A percentile compares a stretch with the other conserved stretches of the same genome.
These are phyloP conservation scores for Drosophila athabasca DNA, from an alignment of 1,140 invertebrate species.

Conservation along the genomic window DNA sequence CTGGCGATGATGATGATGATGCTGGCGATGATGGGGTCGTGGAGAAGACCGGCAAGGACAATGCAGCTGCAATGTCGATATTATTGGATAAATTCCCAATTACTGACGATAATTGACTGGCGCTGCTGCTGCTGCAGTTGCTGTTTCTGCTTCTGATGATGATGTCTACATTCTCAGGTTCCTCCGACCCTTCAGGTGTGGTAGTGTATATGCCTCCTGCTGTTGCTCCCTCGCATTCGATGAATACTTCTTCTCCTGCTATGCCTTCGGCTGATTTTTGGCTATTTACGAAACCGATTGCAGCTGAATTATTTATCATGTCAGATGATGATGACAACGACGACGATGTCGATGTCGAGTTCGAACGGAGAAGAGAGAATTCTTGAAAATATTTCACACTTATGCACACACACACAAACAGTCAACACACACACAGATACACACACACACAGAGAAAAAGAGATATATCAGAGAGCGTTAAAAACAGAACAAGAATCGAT, in stretches of 20 bases:
- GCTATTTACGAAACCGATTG: constrained; percentile 78
- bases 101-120: constrained; percentile 82
- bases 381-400: constrained; percentile 81
- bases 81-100: constrained; percentile 84
- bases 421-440: constrained; percentile 30
- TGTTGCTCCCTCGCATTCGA: constrained; percentile 10
- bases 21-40: constrained; percentile 16
- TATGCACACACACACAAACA: constrained; percentile 58
- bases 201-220: constrained; percentile 10
- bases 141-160: constrained; percentile 18
- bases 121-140: constrained; percentile 27
- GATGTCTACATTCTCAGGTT: constrained; percentile 35
- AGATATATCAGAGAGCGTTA: constrained; percentile 35
- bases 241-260: constrained; percentile 1
- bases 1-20: constrained; percentile 10
- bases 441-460: constrained; percentile 34
- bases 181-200: neutral
- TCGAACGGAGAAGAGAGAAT: constrained; percentile 72
- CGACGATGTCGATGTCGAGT: constrained; percentile 26
- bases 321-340: constrained; percentile 49
- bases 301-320: constrained; percentile 83
- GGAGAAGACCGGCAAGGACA: constrained; percentile 49
- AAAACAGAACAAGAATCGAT: constrained; percentile 59
- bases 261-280: constrained; percentile 46
- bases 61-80: constrained; percentile 71